Base-by-base conservation (phyloP, 2,797 vertebrate genomes). In the Borostomias antarcticus region DNA sequence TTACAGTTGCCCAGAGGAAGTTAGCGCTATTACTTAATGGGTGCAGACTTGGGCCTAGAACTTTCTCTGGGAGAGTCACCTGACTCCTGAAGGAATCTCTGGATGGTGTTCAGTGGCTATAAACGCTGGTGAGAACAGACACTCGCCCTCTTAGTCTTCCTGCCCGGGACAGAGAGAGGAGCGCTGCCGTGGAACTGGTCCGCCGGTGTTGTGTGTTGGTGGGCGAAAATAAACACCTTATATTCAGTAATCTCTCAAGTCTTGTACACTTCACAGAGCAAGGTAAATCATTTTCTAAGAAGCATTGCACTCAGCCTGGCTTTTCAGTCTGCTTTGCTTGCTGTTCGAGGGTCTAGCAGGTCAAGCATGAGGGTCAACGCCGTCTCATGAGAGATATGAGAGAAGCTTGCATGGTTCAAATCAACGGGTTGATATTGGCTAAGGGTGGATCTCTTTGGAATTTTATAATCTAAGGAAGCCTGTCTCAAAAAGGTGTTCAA, bases 51-150 rank as follows among this genome's bases (percentile, higher is more conserved):
- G 51, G 73, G 72, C 48, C 91, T 84, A 81, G 91, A 92, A 92
- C 81, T 76, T 93, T 93, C 89, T 84, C 66, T 73, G 66, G 65
- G 51, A 21, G 77, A 66, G 87, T 92, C 90, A 89, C 80, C 83
- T 93, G 91, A 93, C 86, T 79, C 79, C 64, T 23, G 43, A 56
- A 81, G 83, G 83, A 82, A 77, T 86, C 77, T 84, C 74, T 79
- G 19, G 70, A 57, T 76, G 23, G 73, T 23, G 56, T 63, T 76
- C 76, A 5, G 40, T 60, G 72, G 40, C 35, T 88, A 91, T 91
- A 91, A 84, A 88, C 76, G 30, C 79, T 26, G 33, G 64, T n/a
- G 74, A 78, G 74, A 58, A 64, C 66, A 72, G 68, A 65, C 68
- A 30, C 66, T 89, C 76, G 17, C 9, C 79, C 83, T 88, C 72